Evolutionary conservation across 2,113 vertebrate species (phyloP), one percentile per base, ranked within the genome.

Genomic region (Colossoma macropomum): DNA sequence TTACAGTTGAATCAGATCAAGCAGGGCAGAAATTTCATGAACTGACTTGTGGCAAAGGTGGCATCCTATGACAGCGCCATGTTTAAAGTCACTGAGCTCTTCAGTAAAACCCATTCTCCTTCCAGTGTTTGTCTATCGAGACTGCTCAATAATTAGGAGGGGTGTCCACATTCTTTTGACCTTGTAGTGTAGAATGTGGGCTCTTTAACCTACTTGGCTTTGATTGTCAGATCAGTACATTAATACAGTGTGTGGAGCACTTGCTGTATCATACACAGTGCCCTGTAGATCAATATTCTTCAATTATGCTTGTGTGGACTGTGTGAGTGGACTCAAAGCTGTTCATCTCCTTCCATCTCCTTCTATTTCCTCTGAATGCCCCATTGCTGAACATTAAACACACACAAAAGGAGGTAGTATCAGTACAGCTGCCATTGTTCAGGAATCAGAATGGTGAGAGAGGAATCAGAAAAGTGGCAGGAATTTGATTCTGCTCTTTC

Each of bases 211-310:
- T 73, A 2, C n/a, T 73, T 7, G 30, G 2, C 5, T n/a, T 28
- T 50, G 56, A 38, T 3, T 3, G n/a, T 11, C 50, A 56, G 5
- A 27, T 38, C 17, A n/a, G 9, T 13, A 48, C 25, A 23, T 65
- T 28, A 15, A 28, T 30, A 75, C 15, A 25, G 45, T 38, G 5
- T 13, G 1, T 60, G 60, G 73, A 81, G 34, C 34, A 74, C n/a
- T 28, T 65, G 41, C 41, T 65, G 25, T 54, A 41, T 56, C 30
- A 38, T 74, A 8, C 45, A 48, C 41, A 13, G 50, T 27, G 41
- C 15, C n/a, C 48, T 28, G 25, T 21, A 75, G n/a, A 75, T 84
- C 83, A 75, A 79, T 84, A 79, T 52, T 62, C 23, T 25, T 23
- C 69, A 21, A 54, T 77, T 48, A 15, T 63, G 65, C 11, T 62